Evolutionary conservation across 1,140 invertebrate genomes (phyloP).

Genomic region (Drosophila melanica): DNA sequence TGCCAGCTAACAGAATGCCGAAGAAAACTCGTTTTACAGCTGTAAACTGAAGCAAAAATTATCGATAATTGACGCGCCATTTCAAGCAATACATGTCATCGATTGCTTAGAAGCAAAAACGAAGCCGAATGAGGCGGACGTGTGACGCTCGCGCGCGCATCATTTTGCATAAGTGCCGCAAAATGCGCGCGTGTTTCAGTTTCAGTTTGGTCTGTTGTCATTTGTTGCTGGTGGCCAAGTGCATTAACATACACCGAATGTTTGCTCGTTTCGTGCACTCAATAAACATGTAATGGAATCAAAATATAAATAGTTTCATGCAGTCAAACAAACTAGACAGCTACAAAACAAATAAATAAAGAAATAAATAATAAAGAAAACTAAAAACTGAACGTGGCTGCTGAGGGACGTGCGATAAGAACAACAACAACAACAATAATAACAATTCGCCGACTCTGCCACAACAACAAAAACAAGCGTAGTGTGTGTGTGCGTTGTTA

Average conservation of each 20-base stretch:
- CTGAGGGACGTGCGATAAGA: conserved; percentile 69
- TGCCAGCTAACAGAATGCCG: conserved; percentile 17
- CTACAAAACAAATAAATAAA: conserved; percentile 13
- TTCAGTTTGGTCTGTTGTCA: conserved; percentile 41
- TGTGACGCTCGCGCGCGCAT: conserved; percentile 49
- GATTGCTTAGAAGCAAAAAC: conserved; percentile 48
- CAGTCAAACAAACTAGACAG: conserved; percentile 19
- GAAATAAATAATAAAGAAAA: conserved; percentile 19
- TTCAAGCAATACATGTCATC: conserved; percentile 30
- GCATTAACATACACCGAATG: conserved; percentile 24
- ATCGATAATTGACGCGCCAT: conserved; percentile 39
- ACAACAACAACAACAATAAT: conserved; percentile 26
- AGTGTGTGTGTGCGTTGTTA: conserved; percentile 60
- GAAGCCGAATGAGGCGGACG: conserved; percentile 47
- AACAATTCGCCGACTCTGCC: conserved; percentile 27
- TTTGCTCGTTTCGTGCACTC: conserved; percentile 30
- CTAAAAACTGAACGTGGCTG: conserved; percentile 45
- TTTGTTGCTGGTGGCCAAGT: conserved; percentile 45
- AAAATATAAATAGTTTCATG: conserved; percentile 15
- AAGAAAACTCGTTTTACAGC: conserved; percentile 11
- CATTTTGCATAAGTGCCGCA: conserved; percentile 48
- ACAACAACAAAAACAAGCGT: conserved; percentile 33
- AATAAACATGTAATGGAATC: conserved; percentile 13
- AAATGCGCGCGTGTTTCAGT: conserved; percentile 53
- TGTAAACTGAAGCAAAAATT: conserved; percentile 16